Evolutionary conservation across 2,888 invertebrate genomes (phyloP), one percentile per base, ranked within the genome.

Genomic region (Keiferia lycopersicella): DNA sequence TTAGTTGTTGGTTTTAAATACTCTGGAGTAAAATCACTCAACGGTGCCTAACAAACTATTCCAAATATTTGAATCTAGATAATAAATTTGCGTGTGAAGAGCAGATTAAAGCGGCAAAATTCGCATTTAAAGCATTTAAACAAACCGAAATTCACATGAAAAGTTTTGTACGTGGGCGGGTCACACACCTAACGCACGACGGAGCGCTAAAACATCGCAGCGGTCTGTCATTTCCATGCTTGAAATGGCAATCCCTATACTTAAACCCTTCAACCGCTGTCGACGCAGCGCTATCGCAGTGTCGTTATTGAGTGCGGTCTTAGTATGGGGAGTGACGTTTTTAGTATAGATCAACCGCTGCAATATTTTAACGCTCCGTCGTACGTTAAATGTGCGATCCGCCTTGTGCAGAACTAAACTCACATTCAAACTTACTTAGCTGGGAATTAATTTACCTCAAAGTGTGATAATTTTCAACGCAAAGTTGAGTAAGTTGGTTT

Each of bases 51-150:
- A 50, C 20, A 50, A 50, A 53, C 51, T 22, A 53, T 22, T 22
- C 26, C 14, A 53, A 53, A 53, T 53, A 53, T 53, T 53, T 22
- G 22, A 53, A 53, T 53, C 20, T 22, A 6, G 4, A 22, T 53
- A 26, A 53, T 53, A 53, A 53, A 53, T 53, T 59, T n/a, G 59
- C 59, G 59, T 59, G 39, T 22, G 59, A 39, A 59, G 22, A 22
- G 41, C 22, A 41, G 41, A 59, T 59, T 59, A 59, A 59, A 59
- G 22, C 41, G n/a, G 41, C 12, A 22, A 59, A 59, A 41, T 59
- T 59, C 20, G 10, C 59, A 11, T 39, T 59, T 20, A 39, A 59
- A 53, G 14, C 51, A 14, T 53, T 34, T 53, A 53, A 26, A 53
- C 51, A 22, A 53, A 53, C 51, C 22, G 51, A 26, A 53, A 53